Conservation (phyloP, 2,113 vertebrate species). For the Tor tambroides region DNA sequence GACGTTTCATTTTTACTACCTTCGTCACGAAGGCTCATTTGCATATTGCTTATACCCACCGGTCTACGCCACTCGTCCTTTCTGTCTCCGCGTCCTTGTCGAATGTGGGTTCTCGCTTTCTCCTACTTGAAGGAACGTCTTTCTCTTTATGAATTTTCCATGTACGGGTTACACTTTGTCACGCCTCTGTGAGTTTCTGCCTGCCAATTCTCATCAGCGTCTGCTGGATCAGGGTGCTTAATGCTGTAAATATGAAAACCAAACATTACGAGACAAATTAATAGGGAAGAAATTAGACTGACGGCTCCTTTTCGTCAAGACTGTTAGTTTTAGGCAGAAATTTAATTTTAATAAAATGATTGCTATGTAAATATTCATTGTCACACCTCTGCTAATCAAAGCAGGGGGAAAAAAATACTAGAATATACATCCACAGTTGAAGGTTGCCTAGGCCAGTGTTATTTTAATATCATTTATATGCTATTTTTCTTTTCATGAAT, state of each 20-base stretch:
- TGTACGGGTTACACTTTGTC: constrained; percentile 61
- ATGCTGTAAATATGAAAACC: constrained; percentile 58
- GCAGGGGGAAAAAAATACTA: too few relatives aligned
- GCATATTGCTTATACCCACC: constrained; percentile 68
- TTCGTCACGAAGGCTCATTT: constrained; percentile 59
- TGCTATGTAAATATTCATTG: constrained; percentile 50
- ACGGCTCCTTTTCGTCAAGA: constrained; percentile 20
- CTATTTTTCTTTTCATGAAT: too few relatives aligned
- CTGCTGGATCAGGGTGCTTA: constrained; percentile 57
- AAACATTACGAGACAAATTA: constrained; percentile 61
- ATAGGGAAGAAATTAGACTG: constrained; percentile 33
- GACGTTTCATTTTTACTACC: constrained; percentile 28
- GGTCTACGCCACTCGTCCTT: constrained; percentile 62
- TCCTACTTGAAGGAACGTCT: constrained; percentile 48
- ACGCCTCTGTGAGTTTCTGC: constrained; percentile 59
- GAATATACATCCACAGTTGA: too few relatives aligned
- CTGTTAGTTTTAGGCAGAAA: constrained; percentile 36
- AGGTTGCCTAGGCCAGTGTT: too few relatives aligned
- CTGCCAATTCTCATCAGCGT: constrained; percentile 66
- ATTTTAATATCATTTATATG: too few relatives aligned
- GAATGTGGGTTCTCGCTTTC: constrained; percentile 40
- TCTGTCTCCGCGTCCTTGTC: constrained; percentile 67
- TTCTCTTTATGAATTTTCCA: constrained; percentile 61
- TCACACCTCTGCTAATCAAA: not conserved
- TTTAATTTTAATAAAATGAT: constrained; percentile 53